These are phyloP conservation scores for Eretmocerus hayati DNA, from an alignment of 2,888 invertebrate species.

Conservation along the genomic window DNA sequence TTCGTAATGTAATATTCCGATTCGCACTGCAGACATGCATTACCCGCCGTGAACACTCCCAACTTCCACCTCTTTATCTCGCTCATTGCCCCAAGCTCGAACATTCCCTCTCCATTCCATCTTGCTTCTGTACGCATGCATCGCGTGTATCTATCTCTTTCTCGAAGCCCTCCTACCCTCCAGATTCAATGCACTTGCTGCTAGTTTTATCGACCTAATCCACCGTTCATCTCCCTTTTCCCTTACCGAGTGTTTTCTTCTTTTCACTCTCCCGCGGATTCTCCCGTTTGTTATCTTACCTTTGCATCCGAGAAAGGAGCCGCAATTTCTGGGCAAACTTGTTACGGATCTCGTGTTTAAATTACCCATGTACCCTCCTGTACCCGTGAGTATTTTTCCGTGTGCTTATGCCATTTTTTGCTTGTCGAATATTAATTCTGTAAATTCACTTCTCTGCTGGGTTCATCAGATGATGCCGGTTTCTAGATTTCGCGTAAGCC, in stretches of 20 bases:
- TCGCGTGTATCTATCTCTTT: too few species aligned
- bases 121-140: not conserved
- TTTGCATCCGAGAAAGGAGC: slow-evolving; percentile 1
- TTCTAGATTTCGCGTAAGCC: too few species aligned
- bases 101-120: not conserved
- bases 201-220: too few species aligned
- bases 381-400: not conserved
- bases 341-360: slow-evolving; percentile 1
- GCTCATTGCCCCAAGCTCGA: slow-evolving; percentile 3
- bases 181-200: too few species aligned
- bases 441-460: not conserved
- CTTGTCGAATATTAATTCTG: slow-evolving; percentile 11
- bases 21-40: slow-evolving; percentile 24
- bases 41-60: not conserved
- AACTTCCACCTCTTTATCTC: slow-evolving; percentile 1
- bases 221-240: too few species aligned
- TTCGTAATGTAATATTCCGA: slow-evolving; percentile 45
- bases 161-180: too few species aligned
- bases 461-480: too few species aligned
- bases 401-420: not conserved
- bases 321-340: slow-evolving; percentile 8
- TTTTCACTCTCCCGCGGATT: not conserved
- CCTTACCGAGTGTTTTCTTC: too few species aligned
- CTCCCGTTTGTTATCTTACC: not conserved
- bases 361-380: slow-evolving; percentile 5